Evolutionary conservation across 2,797 vertebrate genomes (phyloP), one percentile per base, ranked within the genome.

Genomic region (Spatula versicolor): DNA sequence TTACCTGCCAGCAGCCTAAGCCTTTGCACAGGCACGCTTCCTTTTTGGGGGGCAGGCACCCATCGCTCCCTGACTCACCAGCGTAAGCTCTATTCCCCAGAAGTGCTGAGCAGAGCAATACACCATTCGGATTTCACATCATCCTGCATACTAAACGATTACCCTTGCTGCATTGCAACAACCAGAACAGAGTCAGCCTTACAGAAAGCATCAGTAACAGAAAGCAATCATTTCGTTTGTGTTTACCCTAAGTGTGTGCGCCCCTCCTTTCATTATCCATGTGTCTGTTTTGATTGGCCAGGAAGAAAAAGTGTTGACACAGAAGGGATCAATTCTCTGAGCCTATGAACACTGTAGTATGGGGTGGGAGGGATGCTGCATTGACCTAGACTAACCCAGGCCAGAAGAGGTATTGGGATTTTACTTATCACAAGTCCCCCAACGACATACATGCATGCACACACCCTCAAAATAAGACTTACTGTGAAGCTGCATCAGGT

Each of bases 231-330:
- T 88, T 52, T 60, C 25, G 3, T 67, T 13, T 88, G 73, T 94
- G 93, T 95, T 68, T 35, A 33, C 62, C 89, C 18, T 48, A 8
- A 10, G 17, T 96, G 92, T 96, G 66, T 71, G 68, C 75, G 58
- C 79, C 56, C 18, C 64, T 62, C 64, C 75, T 73, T 28, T 52
- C 88, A 64, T 75, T 66, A 56, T 19, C 54, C 14, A 22, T 89
- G 4, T 95, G 75, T 89, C 64, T 86, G 66, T 96, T 96, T 97
- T 95, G 92, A 96, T 97, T 97, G 96, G 94, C 96, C 96, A 96
- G 94, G 95, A 97, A 95, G 67, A 79, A 46, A 54, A 35, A 5
- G 15, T 31, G 14, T 86, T 93, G 77, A 80, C 68, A 73, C 2
- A 2, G 22, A 75, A 69, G 30, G 2, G 0, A 64, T 5, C 19